Evolutionary conservation across 2,888 invertebrate genomes (phyloP).

Genomic region (Torymus aiolomorphi): DNA sequence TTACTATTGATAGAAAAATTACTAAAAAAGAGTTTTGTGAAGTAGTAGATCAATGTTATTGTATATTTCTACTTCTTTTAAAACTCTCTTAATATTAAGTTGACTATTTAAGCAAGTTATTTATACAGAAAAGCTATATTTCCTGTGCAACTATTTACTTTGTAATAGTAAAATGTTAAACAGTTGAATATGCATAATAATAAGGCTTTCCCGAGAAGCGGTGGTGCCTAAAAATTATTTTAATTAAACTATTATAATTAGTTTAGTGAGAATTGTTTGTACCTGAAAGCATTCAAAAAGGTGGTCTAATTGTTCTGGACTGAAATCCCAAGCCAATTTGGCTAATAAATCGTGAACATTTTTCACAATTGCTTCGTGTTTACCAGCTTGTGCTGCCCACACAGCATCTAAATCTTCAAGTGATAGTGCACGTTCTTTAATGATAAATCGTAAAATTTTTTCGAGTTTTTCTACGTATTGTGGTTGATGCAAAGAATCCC

Average conservation of each 20-base stretch:
- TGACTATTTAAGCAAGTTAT: constrained; percentile 1
- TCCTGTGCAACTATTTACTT: constrained; percentile 44
- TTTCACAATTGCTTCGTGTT: constrained; percentile 98
- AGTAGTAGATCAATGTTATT: constrained; percentile 24
- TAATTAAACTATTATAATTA: background rate
- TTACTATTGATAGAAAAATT: too few relatives aligned
- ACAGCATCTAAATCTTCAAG: constrained; percentile 94
- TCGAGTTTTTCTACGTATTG: constrained; percentile 98
- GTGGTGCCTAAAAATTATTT: too few relatives aligned
- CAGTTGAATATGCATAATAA: too few relatives aligned
- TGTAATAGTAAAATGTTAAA: too few relatives aligned
- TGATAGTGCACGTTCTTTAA: constrained; percentile 93
- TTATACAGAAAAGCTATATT: constrained; percentile 26
- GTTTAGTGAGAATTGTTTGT: background rate
- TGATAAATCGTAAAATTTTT: constrained; percentile 97
- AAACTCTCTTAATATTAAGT: background rate
- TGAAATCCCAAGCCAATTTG: constrained; percentile 98
- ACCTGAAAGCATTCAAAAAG: constrained; percentile 96
- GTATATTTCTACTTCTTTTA: constrained; percentile 28
- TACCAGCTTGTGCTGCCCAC: constrained; percentile 98
- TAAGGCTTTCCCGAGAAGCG: too few relatives aligned
- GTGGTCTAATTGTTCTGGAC: constrained; percentile 97
- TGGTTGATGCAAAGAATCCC: constrained; percentile 97
- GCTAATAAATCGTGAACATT: constrained; percentile 97
- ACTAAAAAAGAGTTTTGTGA: constrained; percentile 6